Evolutionary conservation across 2,113 vertebrate species (phyloP), one percentile per base, ranked within the genome.

Genomic region (Pollachius pollachius): DNA sequence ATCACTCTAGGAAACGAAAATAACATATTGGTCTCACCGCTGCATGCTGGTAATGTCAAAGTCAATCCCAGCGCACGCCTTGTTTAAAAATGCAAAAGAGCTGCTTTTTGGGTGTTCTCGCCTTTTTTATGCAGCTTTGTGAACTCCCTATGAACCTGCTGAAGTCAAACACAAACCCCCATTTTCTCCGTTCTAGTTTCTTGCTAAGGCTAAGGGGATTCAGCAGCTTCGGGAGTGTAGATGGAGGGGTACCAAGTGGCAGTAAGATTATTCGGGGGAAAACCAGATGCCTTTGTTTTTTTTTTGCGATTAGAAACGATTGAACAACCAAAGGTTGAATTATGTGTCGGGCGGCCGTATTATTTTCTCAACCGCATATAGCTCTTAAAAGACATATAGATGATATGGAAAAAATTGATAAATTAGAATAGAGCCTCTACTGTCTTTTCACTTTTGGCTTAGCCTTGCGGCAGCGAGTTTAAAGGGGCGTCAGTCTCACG

Each of bases 61-160:
- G 52, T 74, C 64, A 74, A 66, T 75, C 64, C 68, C 37, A 64
- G 16, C 17, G 12, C 58, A 61, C 5, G 15, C 27, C 5, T 60
- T 69, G 56, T 48, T 78, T 56, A 60, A 64, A 67, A 77, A 78
- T 69, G 70, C 62, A 73, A 79, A 77, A 67, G 78, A 81, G 69
- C 19, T 69, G 15, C 64, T 69, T 62, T 70, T 48, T 48, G 41
- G 41, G 60, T 21, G 70, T 67, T 59, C 52, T 27, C 18, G 27
- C 73, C n/a, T 63, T 62, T 68, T 37, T 65, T 56, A 23, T 64
- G 48, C 12, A 66, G 60, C 13, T 13, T 34, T 68, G 58, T 87
- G 74, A 87, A 87, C 81, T 72, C 60, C 30, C 18, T 76, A 59
- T 84, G 76, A 83, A 88, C 83, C 60, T 30, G 41, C 34, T 65